These are phyloP conservation scores for Clarias magur DNA, from an alignment of 2,113 vertebrate genomes.

Conservation along the genomic window DNA sequence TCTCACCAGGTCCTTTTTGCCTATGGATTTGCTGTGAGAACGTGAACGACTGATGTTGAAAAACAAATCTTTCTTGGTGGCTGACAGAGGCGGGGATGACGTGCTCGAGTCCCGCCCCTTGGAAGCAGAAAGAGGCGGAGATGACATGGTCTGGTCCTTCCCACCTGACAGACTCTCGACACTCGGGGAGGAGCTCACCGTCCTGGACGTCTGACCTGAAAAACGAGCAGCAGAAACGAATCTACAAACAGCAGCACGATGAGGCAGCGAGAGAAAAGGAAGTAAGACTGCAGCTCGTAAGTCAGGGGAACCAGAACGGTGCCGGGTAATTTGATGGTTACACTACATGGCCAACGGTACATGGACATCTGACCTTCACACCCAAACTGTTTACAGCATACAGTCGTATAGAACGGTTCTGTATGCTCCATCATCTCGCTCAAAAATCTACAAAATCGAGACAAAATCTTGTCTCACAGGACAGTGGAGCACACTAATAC, in stretches of 20 bases:
- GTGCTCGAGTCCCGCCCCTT: constrained; percentile 75
- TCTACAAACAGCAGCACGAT: background rate
- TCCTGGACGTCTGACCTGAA: constrained; percentile 85
- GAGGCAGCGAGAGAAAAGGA: background rate
- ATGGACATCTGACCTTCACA: background rate
- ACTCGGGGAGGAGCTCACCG: constrained; percentile 89
- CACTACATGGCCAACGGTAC: background rate
- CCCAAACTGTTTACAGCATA: background rate
- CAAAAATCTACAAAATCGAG: background rate
- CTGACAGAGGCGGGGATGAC: constrained; percentile 88
- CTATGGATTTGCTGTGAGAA: constrained; percentile 93
- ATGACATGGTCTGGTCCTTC: constrained; percentile 80
- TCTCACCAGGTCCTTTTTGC: constrained; percentile 88
- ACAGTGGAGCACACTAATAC: background rate
- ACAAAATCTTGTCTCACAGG: background rate
- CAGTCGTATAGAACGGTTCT: background rate
- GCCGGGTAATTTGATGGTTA: background rate
- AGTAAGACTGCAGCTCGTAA: background rate
- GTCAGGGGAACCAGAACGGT: background rate
- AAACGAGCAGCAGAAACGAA: background rate
- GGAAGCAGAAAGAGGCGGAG: constrained; percentile 83
- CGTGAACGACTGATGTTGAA: constrained; percentile 96
- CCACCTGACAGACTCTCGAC: constrained; percentile 86
- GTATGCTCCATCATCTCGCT: background rate
- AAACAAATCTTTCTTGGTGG: constrained; percentile 93